Conservation (phyloP, 2,888 invertebrate species). For the Tricholauxania praeusta region DNA sequence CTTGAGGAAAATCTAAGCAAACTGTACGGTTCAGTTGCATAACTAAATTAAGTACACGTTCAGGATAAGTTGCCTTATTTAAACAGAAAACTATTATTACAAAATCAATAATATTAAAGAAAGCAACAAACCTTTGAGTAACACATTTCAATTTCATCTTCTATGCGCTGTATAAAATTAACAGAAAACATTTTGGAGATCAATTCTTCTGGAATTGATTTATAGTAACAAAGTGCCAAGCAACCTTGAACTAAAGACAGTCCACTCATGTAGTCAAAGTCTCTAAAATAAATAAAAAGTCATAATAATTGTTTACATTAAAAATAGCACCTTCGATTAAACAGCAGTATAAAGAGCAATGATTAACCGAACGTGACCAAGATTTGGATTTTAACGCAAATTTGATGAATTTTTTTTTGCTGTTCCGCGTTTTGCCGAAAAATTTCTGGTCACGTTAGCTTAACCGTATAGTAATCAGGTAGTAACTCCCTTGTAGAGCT, state of each 20-base stretch:
- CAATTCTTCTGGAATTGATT: slow-evolving; percentile 69
- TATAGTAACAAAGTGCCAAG: slow-evolving; percentile 71
- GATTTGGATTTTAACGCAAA: too few species aligned
- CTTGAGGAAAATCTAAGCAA: slow-evolving; percentile 74
- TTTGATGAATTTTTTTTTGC: too few species aligned
- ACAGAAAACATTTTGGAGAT: slow-evolving; percentile 72
- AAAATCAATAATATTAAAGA: neutral
- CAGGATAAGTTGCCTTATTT: slow-evolving; percentile 70
- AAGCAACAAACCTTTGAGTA: slow-evolving; percentile 69
- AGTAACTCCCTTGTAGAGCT: too few species aligned
- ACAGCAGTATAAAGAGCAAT: too few species aligned
- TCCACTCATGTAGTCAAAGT: slow-evolving; percentile 71
- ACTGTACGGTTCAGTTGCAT: slow-evolving; percentile 76
- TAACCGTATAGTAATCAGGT: too few species aligned
- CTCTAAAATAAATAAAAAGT: slow-evolving; percentile 64
- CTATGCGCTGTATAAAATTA: slow-evolving; percentile 72
- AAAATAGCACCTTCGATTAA: neutral
- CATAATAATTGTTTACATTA: neutral
- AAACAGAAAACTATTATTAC: slow-evolving; percentile 31
- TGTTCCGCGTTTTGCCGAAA: too few species aligned
- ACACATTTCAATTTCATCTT: slow-evolving; percentile 71
- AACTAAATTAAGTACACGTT: slow-evolving; percentile 70
- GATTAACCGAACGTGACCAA: too few species aligned
- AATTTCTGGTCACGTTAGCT: too few species aligned
- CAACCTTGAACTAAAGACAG: slow-evolving; percentile 70